Evolutionary conservation across 2,797 vertebrate genomes (phyloP).

Genomic region (Cryptoprocta ferox): DNA sequence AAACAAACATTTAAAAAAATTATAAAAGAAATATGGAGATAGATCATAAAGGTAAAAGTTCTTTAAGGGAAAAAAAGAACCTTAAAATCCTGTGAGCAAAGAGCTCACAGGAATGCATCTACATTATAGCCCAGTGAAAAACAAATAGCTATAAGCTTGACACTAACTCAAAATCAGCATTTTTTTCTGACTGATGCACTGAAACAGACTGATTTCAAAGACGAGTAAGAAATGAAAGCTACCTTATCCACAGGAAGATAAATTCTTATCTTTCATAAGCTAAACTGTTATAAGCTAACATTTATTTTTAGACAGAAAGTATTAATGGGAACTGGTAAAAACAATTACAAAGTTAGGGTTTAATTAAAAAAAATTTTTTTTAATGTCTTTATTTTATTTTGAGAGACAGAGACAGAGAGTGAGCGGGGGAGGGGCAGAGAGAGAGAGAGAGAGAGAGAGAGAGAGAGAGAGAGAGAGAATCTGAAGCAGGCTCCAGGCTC

Average conservation of each 20-base stretch:
- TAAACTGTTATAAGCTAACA: not conserved
- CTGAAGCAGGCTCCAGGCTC: too few species aligned
- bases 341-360: not conserved
- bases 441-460: too few species aligned
- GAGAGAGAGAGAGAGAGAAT: too few species aligned
- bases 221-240: not conserved
- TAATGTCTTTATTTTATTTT: too few species aligned
- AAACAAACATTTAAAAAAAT: too few species aligned
- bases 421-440: too few species aligned
- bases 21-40: not conserved
- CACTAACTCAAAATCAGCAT: not conserved
- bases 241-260: not conserved
- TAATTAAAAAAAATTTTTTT: too few species aligned
- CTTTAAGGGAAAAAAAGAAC: not conserved
- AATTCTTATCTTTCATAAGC: not conserved
- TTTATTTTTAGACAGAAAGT: slow-evolving; percentile 24
- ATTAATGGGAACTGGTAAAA: not conserved
- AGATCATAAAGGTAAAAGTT: not conserved
- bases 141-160: not conserved
- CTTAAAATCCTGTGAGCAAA: not conserved
- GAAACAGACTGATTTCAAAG: not conserved
- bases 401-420: too few species aligned
- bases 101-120: not conserved
- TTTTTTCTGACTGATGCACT: not conserved
- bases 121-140: not conserved